Conservation (phyloP, 2,797 vertebrate genomes). For the Microctenopoma steveboyesi region DNA sequence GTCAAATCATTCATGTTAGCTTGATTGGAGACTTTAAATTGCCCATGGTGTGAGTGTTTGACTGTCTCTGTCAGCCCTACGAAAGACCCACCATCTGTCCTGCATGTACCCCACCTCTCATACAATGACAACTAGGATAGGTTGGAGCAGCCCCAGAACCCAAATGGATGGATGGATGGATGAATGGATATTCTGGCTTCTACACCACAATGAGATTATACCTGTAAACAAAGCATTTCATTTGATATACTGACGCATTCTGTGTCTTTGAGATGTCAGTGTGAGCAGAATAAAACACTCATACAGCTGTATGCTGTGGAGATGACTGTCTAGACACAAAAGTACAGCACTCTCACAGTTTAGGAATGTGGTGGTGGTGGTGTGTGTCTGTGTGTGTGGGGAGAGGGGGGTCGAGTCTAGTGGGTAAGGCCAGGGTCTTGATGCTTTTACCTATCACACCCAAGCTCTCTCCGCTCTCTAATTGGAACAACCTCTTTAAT, state of each 20-base stretch:
- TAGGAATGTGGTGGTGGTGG: constrained; percentile 1
- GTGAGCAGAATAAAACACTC: constrained; percentile 25
- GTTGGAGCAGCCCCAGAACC: too few species aligned
- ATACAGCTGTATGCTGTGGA: constrained; percentile 3
- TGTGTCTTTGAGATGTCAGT: constrained; percentile 4
- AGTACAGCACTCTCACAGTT: constrained; percentile 15
- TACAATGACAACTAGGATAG: too few species aligned
- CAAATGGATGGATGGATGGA: too few species aligned
- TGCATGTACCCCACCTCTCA: too few species aligned
- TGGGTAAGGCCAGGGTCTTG: constrained; percentile 34
- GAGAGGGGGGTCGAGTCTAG: not conserved
- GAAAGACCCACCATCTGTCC: too few species aligned
- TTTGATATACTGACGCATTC: not conserved
- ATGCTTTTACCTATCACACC: constrained; percentile 35
- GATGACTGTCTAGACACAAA: constrained; percentile 31
- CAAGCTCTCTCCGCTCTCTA: constrained; percentile 42
- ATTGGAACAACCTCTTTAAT: constrained; percentile 65
- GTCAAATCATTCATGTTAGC: too few species aligned
- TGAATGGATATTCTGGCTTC: not conserved
- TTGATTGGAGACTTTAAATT: too few species aligned
- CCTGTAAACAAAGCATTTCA: constrained; percentile 7
- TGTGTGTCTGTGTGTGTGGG: too few species aligned
- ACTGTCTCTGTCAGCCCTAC: too few species aligned
- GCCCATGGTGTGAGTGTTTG: too few species aligned
- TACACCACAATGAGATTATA: not conserved